phyloP scores from a whole-genome alignment of 2,113 vertebrate genomes.

The Microcebus ravelobensis region DNA sequence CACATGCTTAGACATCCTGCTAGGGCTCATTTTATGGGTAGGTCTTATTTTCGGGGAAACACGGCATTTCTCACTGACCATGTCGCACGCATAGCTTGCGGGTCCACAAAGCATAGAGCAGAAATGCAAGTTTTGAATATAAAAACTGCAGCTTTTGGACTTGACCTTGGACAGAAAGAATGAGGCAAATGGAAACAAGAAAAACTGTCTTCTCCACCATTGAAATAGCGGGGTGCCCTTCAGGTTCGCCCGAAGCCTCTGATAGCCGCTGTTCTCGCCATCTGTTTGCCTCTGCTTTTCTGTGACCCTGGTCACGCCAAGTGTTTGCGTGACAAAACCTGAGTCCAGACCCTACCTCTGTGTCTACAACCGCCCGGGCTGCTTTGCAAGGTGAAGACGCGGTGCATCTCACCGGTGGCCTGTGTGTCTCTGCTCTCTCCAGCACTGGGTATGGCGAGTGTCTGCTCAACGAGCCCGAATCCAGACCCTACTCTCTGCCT shows the following conservation, averaged over 20 bases:
- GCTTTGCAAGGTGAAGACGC: slow-evolving; percentile 95
- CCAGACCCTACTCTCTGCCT: slow-evolving; percentile 92
- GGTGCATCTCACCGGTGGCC: slow-evolving; percentile 83
- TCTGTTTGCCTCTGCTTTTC: slow-evolving; percentile 83
- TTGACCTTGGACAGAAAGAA: too few species aligned
- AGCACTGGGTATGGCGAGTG: slow-evolving; percentile 99
- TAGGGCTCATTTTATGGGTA: too few species aligned
- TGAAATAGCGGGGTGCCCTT: not conserved
- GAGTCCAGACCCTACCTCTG: slow-evolving; percentile 92
- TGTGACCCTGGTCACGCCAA: slow-evolving; percentile 97
- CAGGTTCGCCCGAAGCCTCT: not conserved
- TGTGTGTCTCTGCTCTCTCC: slow-evolving; percentile 85
- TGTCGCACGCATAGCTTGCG: too few species aligned
- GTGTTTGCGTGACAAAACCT: slow-evolving; percentile 95
- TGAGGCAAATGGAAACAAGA: too few species aligned
- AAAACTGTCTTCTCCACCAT: too few species aligned
- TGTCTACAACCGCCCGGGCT: slow-evolving; percentile 93
- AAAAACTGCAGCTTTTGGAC: too few species aligned
- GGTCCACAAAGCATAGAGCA: too few species aligned
- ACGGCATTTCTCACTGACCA: too few species aligned
- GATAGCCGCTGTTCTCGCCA: not conserved
- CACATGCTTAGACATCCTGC: too few species aligned
- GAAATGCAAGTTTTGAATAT: too few species aligned
- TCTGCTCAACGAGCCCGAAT: slow-evolving; percentile 95
- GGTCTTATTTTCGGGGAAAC: too few species aligned